phyloP scores from a whole-genome alignment of 2,888 invertebrate genomes.

The Anagyrus pseudococci region DNA sequence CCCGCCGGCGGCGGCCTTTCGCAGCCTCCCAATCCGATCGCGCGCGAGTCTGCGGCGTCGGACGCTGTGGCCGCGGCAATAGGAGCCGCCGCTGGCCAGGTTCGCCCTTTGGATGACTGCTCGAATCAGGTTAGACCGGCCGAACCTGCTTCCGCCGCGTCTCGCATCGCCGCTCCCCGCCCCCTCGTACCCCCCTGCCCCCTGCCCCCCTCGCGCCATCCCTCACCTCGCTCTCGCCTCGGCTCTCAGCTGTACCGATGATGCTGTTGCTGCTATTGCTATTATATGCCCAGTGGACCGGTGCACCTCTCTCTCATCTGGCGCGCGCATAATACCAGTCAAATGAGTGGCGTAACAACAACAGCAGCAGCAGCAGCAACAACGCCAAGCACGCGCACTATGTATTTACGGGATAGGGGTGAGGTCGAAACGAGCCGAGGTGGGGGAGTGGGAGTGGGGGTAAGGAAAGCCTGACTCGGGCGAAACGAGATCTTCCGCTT shows the following conservation, averaged over 20 bases:
- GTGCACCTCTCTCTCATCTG: too few relatives aligned
- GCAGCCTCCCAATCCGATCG: constrained; percentile 32
- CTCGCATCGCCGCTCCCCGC: too few relatives aligned
- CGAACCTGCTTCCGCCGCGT: constrained; percentile 60
- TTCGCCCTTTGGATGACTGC: constrained; percentile 30
- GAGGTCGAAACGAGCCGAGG: too few relatives aligned
- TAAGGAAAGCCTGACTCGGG: constrained; percentile 2
- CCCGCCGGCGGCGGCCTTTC: too few relatives aligned
- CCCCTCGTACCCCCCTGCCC: constrained; percentile 41
- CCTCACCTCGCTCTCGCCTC: constrained; percentile 25
- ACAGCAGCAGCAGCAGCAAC: constrained; percentile 14
- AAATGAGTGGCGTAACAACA: constrained; percentile 40
- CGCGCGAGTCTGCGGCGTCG: constrained; percentile 17
- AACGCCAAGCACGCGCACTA: neutral
- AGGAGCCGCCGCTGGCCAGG: constrained; percentile 15
- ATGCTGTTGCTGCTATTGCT: too few relatives aligned
- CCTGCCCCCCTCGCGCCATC: constrained; percentile 42
- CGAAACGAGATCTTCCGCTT: constrained; percentile 37
- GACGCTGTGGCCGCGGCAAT: constrained; percentile 15
- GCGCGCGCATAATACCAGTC: constrained; percentile 39
- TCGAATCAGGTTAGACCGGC: constrained; percentile 62
- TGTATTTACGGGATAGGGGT: too few relatives aligned
- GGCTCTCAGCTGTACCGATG: too few relatives aligned
- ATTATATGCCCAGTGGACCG: too few relatives aligned
- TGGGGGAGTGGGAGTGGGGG: constrained; percentile 4